Evolutionary conservation across 2,113 vertebrate genomes (phyloP), one percentile per base, ranked within the genome.

Genomic region (Odocoileus hemionus): DNA sequence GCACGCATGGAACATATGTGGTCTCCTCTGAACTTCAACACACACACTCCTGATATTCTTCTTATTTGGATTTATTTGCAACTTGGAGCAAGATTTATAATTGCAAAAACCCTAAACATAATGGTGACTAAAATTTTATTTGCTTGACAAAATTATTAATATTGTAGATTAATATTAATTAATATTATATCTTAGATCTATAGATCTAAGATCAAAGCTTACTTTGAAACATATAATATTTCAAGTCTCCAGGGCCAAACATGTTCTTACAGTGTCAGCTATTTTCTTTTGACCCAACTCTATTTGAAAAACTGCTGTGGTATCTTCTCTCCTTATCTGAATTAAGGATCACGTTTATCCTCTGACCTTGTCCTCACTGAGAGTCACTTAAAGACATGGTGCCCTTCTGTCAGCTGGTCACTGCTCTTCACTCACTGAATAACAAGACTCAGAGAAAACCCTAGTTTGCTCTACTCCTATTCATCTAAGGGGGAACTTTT

Each of bases 281-380:
- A 26, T 21, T 58, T 28, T 67, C 79, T 78, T 94, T 67, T 82
- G 54, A 96, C 30, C 47, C 67, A 96, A 57, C 23, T 84, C 28
- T 60, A 33, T 74, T 76, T 80, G 90, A 94, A 96, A 97, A 97
- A 39, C 33, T 96, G 64, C 92, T 89, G n/a, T 60, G 26, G 39
- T 87, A 13, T 90, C 64, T 85, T 84, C 80, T 92, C 8, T 67
- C 25, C 25, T 87, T 92, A 89, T 83, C 86, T 57, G 55, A 89
- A 14, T 74, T 79, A 91, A 96, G 47, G 36, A 82, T 76, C 43
- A 82, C n/a, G 43, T 85, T 85, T 93, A n/a, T 92, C 61, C 57
- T 92, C 94, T 78, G 64, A 30, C 26, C 83, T 60, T 87, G 30
- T 43, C 23, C 91, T 95, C 50, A 79, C 11, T 88, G 76, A 96